Evolutionary conservation across 2,888 invertebrate genomes (phyloP).

Genomic region (Nephrotoma appendiculata): DNA sequence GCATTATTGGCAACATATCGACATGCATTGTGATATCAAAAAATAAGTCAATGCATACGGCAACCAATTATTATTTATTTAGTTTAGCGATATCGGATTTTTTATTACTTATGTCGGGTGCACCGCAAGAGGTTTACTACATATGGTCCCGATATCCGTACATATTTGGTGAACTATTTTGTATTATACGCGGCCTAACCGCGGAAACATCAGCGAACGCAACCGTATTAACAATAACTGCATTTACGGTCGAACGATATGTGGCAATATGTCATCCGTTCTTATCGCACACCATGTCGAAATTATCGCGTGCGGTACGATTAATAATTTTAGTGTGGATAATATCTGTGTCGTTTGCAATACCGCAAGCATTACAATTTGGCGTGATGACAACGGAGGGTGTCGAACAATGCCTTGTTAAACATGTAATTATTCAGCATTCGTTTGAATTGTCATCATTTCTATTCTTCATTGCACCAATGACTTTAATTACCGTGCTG

Average conservation of each 20-base stretch:
- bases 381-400: conserved; percentile 37
- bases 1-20: conserved; percentile 65
- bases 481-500: conserved; percentile 72
- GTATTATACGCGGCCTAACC: conserved; percentile 59
- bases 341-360: conserved; percentile 53
- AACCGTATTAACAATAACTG: conserved; percentile 62
- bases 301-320: conserved; percentile 64
- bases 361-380: conserved; percentile 66
- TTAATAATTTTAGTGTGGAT: conserved; percentile 66
- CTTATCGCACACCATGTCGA: conserved; percentile 63
- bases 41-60: conserved; percentile 71
- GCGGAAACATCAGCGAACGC: conserved; percentile 72
- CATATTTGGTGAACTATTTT: conserved; percentile 64
- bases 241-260: conserved; percentile 68
- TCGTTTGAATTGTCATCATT: conserved; percentile 47
- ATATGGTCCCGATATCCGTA: conserved; percentile 67
- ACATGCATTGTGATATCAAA: conserved; percentile 73
- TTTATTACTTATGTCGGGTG: conserved; percentile 55
- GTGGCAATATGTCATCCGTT: conserved; percentile 49
- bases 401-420: conserved; percentile 24
- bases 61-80: conserved; percentile 70
- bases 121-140: conserved; percentile 69
- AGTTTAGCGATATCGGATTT: conserved; percentile 75
- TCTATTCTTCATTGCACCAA: conserved; percentile 75
- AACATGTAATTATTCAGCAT: conserved; percentile 32